Percentiles rank a stretch among this genome's conserved stretches.
Conservation (phyloP, 92 coral and sea anemone genomes). For the Epizoanthus fatuus region DNA sequence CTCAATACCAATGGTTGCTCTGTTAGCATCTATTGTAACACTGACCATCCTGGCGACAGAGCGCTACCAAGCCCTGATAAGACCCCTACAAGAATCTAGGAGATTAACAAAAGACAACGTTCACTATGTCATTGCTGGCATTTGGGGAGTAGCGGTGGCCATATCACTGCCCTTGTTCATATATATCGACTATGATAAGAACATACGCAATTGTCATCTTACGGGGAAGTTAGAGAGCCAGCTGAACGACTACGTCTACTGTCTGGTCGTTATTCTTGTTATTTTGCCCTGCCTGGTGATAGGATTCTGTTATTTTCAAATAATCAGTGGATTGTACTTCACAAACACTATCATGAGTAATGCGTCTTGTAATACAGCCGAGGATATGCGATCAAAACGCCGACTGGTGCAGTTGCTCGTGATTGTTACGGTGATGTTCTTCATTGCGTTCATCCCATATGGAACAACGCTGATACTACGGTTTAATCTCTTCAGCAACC, state of each 20-base stretch:
- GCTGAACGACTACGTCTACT: slow-evolving; percentile 57
- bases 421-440: slow-evolving; percentile 73
- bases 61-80: slow-evolving; percentile 82
- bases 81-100: slow-evolving; percentile 53
- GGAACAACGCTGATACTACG: slow-evolving; percentile 36
- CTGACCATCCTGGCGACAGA: slow-evolving; percentile 85
- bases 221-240: neutral
- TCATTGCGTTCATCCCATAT: slow-evolving; percentile 80
- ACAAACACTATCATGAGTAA: slow-evolving; percentile 82
- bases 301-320: slow-evolving; percentile 77
- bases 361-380: slow-evolving; percentile 17
- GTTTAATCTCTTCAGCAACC: slow-evolving; percentile 25
- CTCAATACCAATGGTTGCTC: slow-evolving; percentile 70
- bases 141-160: slow-evolving; percentile 71
- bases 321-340: slow-evolving; percentile 79
- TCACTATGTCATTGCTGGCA: slow-evolving; percentile 64
- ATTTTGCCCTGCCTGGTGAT: slow-evolving; percentile 56
- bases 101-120: slow-evolving; percentile 66
- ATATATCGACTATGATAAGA: slow-evolving; percentile 45
- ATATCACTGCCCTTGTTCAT: slow-evolving; percentile 78
- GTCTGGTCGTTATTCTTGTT: slow-evolving; percentile 65
- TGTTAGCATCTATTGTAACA: slow-evolving; percentile 81
- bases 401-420: slow-evolving; percentile 76
- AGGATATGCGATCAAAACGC: slow-evolving; percentile 66
- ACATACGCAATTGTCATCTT: slow-evolving; percentile 20